Evolutionary conservation across 2,797 vertebrate species (phyloP), one percentile per base, ranked within the genome.

Genomic region (Sebastes dallii): DNA sequence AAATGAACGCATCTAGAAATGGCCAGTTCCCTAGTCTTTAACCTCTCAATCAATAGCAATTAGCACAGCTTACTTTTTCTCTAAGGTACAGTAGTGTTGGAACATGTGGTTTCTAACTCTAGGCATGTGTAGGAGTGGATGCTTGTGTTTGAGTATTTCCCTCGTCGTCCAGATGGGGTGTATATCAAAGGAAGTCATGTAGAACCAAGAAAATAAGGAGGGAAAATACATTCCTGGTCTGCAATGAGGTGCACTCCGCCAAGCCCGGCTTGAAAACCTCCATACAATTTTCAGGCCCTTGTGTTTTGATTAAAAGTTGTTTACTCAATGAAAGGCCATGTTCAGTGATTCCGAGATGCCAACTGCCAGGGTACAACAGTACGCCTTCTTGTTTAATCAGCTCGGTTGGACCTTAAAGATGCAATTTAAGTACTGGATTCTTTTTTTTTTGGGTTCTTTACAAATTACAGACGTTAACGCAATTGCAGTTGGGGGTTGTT

Each of bases 111-210:
- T 83, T 83, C 83, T 78, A 78, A 88, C 78, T 89, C 75, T 34
- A 30, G 77, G 83, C 82, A 81, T 90, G 72, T 88, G 82, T 66
- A 74, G 81, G 74, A 90, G 88, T 77, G 46, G 77, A 81, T 86
- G 87, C 85, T 90, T 90, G 81, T 85, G 85, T 94, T 92, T 91
- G 90, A 92, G 87, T 84, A 83, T 91, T 91, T 84, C 80, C 87
- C 71, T 87, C 62, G 67, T 88, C 88, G 81, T 89, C 91, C 92
- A 93, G 91, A 94, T 91, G 89, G 90, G 82, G 85, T 95, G 84
- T 94, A 92, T 92, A 95, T 94, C 90, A 94, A 90, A 90, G 78
- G 74, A 92, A 93, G 84, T 91, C 91, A 93, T 90, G 93, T 86
- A 81, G 93, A 95, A 94, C 91, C 88, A 87, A 90, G 87, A 92